These are phyloP conservation scores for Daktulosphaira vitifoliae DNA, from an alignment of 1,140 invertebrate genomes.

Conservation along the genomic window DNA sequence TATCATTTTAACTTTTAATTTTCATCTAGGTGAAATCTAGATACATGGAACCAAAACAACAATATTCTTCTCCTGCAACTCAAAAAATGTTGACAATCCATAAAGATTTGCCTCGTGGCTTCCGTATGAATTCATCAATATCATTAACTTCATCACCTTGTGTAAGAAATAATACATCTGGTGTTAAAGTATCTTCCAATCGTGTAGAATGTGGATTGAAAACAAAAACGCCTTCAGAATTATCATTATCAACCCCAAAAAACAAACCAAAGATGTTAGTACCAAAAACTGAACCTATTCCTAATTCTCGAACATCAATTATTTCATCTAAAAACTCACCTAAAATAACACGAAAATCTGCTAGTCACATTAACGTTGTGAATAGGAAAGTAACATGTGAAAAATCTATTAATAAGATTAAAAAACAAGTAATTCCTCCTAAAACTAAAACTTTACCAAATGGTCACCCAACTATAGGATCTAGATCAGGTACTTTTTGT, in stretches of 20 bases:
- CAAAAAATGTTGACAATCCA: constrained; percentile 1
- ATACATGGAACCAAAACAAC: constrained; percentile 24
- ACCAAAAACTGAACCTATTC: constrained; percentile 20
- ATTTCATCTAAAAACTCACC: not conserved
- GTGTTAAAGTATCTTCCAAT: constrained; percentile 1
- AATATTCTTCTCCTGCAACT: not conserved
- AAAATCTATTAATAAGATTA: not conserved
- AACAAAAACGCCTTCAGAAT: constrained; percentile 23
- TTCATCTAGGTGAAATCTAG: constrained; percentile 15
- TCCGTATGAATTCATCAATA: constrained; percentile 6
- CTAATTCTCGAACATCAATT: not conserved
- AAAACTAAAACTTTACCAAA: constrained; percentile 32
- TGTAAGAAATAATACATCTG: not conserved
- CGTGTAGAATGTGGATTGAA: not conserved
- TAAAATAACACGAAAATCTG: not conserved
- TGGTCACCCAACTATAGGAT: constrained; percentile 43
- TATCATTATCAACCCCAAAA: constrained; percentile 18
- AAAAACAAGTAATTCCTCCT: constrained; percentile 11
- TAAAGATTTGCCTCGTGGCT: constrained; percentile 14
- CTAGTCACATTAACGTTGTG: not conserved
- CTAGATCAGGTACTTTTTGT: constrained; percentile 59
- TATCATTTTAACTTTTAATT: not conserved
- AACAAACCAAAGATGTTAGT: not conserved
- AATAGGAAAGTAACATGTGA: not conserved
- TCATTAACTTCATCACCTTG: not conserved